A percentile compares a stretch with the other conserved stretches of the same genome.
These are phyloP conservation scores for Lasiommata megera DNA, from an alignment of 2,888 invertebrate species.

Conservation along the genomic window DNA sequence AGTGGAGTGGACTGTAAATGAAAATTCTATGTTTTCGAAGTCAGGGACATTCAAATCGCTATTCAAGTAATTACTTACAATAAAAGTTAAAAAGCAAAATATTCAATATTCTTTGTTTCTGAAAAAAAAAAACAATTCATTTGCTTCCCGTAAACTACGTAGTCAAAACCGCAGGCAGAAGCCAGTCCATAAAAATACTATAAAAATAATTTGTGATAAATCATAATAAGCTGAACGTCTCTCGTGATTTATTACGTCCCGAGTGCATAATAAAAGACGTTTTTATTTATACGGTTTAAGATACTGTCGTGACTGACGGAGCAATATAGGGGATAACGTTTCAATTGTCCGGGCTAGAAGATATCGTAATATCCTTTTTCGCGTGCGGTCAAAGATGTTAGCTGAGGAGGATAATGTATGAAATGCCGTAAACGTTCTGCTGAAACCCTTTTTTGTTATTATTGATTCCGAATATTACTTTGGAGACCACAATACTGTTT, in stretches of 20 bases:
- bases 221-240: not conserved
- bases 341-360: not conserved
- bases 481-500: not conserved
- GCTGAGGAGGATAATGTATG: not conserved
- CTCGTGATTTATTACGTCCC: not conserved
- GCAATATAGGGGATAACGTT: not conserved
- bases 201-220: no score
- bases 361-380: not conserved
- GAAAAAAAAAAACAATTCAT: no score
- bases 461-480: not conserved
- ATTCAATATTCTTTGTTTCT: no score
- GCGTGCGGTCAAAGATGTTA: not conserved
- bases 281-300: not conserved
- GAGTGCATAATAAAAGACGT: not conserved
- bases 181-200: no score
- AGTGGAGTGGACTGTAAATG: no score
- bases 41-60: no score
- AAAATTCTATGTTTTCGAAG: no score
- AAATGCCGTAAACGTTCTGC: not conserved
- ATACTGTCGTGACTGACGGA: not conserved
- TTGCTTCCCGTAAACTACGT: no score
- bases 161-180: no score
- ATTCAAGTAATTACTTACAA: no score
- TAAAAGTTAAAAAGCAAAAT: no score
- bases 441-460: not conserved